phyloP scores from a whole-genome alignment of 2,888 invertebrate genomes.

The Dermolepida albohirtum region DNA sequence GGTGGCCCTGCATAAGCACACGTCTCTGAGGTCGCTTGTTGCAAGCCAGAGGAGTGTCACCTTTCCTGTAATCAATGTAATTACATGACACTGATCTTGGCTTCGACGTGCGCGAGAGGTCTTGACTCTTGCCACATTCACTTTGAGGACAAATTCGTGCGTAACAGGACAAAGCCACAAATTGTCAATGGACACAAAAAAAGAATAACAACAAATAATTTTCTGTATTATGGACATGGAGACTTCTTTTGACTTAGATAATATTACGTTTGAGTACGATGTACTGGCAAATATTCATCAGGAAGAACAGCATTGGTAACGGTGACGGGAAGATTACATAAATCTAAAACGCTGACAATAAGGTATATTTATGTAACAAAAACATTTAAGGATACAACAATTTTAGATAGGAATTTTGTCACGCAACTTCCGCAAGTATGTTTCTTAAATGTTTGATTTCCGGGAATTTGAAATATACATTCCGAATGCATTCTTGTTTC shows the following conservation, averaged over 20 bases:
- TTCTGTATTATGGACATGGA: slow-evolving; percentile 24
- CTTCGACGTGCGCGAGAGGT: slow-evolving; percentile 46
- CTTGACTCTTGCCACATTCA: slow-evolving; percentile 44
- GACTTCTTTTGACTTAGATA: slow-evolving; percentile 16
- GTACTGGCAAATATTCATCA: too few species aligned
- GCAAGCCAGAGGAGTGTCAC: slow-evolving; percentile 49
- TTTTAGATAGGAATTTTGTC: too few species aligned
- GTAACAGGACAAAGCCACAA: slow-evolving; percentile 42
- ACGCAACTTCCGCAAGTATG: too few species aligned
- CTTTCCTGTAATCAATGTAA: slow-evolving; percentile 46
- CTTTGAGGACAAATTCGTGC: slow-evolving; percentile 50
- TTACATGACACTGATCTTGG: slow-evolving; percentile 51
- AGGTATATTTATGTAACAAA: too few species aligned
- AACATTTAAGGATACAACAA: too few species aligned
- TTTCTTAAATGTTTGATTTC: too few species aligned
- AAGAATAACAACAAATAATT: slow-evolving; percentile 28
- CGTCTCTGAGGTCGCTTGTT: slow-evolving; percentile 48
- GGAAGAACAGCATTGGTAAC: too few species aligned
- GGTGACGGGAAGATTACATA: too few species aligned
- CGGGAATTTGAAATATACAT: too few species aligned
- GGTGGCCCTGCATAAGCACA: slow-evolving; percentile 44
- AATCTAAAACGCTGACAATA: too few species aligned
- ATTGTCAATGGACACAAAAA: slow-evolving; percentile 29
- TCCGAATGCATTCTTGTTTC: too few species aligned
- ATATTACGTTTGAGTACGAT: slow-evolving; percentile 16